A percentile compares a stretch with the other conserved stretches of the same genome.
These are phyloP conservation scores for Neosilurus hyrtlii DNA, from an alignment of 2,797 vertebrate genomes.

Conservation along the genomic window DNA sequence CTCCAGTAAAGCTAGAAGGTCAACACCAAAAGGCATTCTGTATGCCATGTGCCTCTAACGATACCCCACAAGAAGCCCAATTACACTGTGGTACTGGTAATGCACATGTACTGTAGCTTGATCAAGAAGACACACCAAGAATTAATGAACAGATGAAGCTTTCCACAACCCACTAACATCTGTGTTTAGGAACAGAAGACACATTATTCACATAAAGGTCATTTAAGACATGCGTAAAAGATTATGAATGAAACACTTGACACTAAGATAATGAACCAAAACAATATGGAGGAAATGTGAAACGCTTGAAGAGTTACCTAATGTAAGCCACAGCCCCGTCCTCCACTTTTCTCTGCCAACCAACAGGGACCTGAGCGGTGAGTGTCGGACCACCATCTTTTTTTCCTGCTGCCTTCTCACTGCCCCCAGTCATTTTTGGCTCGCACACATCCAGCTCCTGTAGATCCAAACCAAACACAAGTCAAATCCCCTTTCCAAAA, in stretches of 20 bases:
- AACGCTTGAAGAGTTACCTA: conserved; percentile 71
- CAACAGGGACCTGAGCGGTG: conserved; percentile 85
- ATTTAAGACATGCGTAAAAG: background rate
- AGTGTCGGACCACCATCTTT: conserved; percentile 80
- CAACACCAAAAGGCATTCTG: background rate
- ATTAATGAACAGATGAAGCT: background rate
- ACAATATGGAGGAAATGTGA: background rate
- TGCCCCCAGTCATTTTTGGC: conserved; percentile 92
- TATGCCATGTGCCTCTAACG: background rate
- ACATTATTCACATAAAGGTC: background rate
- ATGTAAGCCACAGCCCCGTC: conserved; percentile 81
- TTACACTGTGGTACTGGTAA: background rate
- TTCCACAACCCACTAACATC: background rate
- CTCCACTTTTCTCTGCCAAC: conserved; percentile 88
- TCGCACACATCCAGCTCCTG: conserved; percentile 82
- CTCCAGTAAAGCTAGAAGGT: background rate
- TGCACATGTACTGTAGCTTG: background rate
- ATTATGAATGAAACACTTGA: background rate
- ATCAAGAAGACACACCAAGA: background rate
- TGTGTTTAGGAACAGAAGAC: background rate
- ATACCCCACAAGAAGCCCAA: background rate
- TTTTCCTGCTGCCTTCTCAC: conserved; percentile 87
- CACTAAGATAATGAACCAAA: background rate
- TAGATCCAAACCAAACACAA: conserved; percentile 4
- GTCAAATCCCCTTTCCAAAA: background rate